Base-by-base conservation (phyloP, 2,113 vertebrate species). In the Sphaerodactylus townsendi region DNA sequence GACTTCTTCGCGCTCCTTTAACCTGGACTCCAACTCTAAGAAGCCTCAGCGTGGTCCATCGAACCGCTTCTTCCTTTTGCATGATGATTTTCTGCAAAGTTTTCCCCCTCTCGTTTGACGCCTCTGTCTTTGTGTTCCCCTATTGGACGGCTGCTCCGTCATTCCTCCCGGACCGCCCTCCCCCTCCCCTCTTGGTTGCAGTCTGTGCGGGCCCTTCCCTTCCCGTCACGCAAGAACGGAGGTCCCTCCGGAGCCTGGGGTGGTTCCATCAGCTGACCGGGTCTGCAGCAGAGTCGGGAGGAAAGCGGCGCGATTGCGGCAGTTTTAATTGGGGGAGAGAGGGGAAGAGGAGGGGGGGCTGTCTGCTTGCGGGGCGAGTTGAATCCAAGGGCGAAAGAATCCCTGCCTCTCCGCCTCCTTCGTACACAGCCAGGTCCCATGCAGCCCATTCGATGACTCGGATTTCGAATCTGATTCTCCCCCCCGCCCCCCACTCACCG, bases 201-300 rank as follows among this genome's bases (percentile, higher is more conserved):
- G 76, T 41, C 83, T 39, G 37, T 33, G 17, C 48, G 74, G 82
- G 33, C 62, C 74, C 37, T n/a, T 84, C 15, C 82, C 65, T 84
- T 62, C 65, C 65, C 65, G 48, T 78, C 82, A 71, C 50, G 82
- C 82, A 44, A 62, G 82, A 10, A 48, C 7, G 39, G 75, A 62
- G 83, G 75, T 46, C 46, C 75, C 62, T 77, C 46, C 64, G 64
- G 73, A 83, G 62, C 75, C 74, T 21, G 44, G 39, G 62, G 59
- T 37, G 44, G 37, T 64, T 59, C 44, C 50, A 59, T 56, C 85
- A 86, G 85, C 85, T 81, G 72, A 86, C 71, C 56, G 56, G 56
- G 76, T 65, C 84, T 74, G 84, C 70, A 80, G 84, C 56, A 66
- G 69, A 13, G 77, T 25, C 50, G 17, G 80, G 30, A 13, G 68